Evolutionary conservation across 2,113 vertebrate species (phyloP), one percentile per base, ranked within the genome.

Genomic region (Marmota monax): DNA sequence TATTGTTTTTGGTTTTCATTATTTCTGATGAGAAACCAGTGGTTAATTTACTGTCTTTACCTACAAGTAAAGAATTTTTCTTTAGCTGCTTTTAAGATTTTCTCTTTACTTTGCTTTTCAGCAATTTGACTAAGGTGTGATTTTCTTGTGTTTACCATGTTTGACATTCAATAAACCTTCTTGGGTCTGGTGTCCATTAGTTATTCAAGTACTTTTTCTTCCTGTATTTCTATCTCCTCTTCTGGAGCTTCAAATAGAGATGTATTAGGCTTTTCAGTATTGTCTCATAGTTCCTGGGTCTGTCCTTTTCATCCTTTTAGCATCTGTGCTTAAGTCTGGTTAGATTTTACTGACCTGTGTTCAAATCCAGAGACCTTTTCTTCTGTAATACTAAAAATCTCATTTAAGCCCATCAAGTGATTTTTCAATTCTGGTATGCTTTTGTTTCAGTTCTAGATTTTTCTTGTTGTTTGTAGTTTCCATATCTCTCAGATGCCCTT

Each of bases 21-120:
- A 77, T 39, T 89, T 93, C 72, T 65, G 9, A 29, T 73, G 51
- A 72, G 12, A 53, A 77, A 78, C 12, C 51, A 63, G 45, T 34
- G 34, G 39, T 72, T 72, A 69, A 56, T 76, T 83, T 84, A 77
- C 39, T 80, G 14, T 14, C 51, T 88, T 83, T 72, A 1, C 14
- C 51, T 77, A 8, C 76, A 84, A 39, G 7, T 61, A 70, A 95
- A 42, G 18, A 18, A 16, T 83, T 48, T 77, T 88, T n/a, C 37
- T 78, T 74, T 37, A 51, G 39, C 2, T 83, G 90, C 34, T 90
- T 91, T 84, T 85, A 77, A 39, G 42, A 84, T 72, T 78, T 78
- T 76, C 51, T 85, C 53, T 85, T 90, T 95, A 85, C 42, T 72
- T 74, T 80, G 42, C 27, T 84, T 80, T 93, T 80, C 48, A 65